phyloP scores from a whole-genome alignment of 1,140 invertebrate species.

The Triops longicaudatus region DNA sequence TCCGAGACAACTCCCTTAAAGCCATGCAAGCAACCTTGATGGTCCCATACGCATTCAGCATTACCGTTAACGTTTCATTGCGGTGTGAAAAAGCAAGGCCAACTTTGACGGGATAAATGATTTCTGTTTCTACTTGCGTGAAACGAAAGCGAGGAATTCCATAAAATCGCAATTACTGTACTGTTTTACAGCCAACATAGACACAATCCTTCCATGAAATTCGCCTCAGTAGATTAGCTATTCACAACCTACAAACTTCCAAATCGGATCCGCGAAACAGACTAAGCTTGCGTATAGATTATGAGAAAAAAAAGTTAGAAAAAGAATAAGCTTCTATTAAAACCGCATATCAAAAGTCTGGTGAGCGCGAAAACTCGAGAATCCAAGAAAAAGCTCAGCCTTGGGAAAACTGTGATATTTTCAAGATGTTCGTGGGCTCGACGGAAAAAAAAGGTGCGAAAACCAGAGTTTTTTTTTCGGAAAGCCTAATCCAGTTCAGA shows the following conservation, averaged over 20 bases:
- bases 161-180: not conserved
- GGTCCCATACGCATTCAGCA: conserved; percentile 19
- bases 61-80: not conserved
- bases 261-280: not conserved
- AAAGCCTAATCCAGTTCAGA: not conserved
- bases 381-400: not conserved
- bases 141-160: not conserved
- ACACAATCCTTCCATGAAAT: conserved; percentile 3
- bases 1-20: conserved; percentile 18
- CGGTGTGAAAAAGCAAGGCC: not conserved
- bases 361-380: not conserved
- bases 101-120: not conserved
- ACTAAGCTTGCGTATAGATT: not conserved
- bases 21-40: conserved; percentile 11
- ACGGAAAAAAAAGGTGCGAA: not conserved
- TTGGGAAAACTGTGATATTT: conserved; percentile 15
- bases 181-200: not conserved
- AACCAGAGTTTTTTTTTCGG: not conserved
- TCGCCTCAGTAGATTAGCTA: not conserved
- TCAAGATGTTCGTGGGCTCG: not conserved
- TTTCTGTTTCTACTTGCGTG: not conserved
- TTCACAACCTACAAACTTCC: not conserved
- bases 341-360: not conserved
- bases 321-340: not conserved
- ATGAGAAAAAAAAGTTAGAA: too few species aligned